phyloP scores from a whole-genome alignment of 2,888 invertebrate species.

The Scotopteryx bipunctaria region DNA sequence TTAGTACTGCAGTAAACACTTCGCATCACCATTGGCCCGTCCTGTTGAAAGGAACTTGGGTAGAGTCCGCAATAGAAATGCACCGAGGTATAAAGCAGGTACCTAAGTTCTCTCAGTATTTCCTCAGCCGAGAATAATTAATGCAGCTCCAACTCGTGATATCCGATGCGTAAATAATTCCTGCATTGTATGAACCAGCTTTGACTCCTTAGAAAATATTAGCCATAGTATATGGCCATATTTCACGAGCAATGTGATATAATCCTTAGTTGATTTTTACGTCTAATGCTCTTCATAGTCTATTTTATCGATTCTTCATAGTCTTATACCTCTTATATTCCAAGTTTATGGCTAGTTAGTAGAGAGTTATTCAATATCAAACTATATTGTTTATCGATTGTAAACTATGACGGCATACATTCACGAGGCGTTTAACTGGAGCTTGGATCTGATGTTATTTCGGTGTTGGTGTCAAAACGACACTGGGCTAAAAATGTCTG shows the following conservation, averaged over 20 bases:
- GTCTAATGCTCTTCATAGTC: no score
- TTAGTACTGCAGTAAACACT: background rate
- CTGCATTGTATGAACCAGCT: background rate
- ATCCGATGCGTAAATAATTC: background rate
- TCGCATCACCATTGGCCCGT: background rate
- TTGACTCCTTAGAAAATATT: background rate
- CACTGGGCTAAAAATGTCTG: slow-evolving; percentile 80
- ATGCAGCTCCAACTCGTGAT: background rate
- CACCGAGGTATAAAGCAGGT: background rate
- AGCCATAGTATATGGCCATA: background rate
- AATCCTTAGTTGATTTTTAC: no score
- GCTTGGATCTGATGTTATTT: slow-evolving; percentile 75
- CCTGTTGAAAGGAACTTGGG: background rate
- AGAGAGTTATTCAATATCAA: background rate
- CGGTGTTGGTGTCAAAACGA: slow-evolving; percentile 82
- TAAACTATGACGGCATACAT: slow-evolving; percentile 43
- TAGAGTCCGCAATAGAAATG: background rate
- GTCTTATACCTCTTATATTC: no score
- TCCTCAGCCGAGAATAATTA: background rate
- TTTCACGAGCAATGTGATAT: no score
- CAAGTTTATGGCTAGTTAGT: no score
- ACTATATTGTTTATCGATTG: slow-evolving; percentile 19
- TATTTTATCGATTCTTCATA: no score
- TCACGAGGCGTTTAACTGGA: slow-evolving; percentile 65
- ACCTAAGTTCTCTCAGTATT: background rate